phyloP scores from a whole-genome alignment of 1,140 invertebrate genomes.

The Saccostrea glomerata region DNA sequence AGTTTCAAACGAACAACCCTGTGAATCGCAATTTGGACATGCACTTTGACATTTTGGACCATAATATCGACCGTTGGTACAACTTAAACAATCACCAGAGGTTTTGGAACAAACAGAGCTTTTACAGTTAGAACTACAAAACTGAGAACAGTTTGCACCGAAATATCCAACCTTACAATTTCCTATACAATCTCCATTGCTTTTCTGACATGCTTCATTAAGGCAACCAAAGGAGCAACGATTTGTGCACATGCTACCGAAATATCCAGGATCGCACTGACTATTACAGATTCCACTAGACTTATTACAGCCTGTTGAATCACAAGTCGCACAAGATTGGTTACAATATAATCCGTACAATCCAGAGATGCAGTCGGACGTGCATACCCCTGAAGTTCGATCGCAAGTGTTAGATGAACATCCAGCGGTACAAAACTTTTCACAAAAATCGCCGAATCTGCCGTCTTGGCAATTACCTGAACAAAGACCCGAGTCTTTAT shows the following conservation, averaged over 20 bases:
- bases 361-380: conserved; percentile 53
- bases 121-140: conserved; percentile 30
- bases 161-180: conserved; percentile 39
- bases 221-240: conserved; percentile 32
- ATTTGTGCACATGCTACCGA: conserved; percentile 22
- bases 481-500: background rate
- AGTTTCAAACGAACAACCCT: conserved; percentile 46
- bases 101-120: background rate
- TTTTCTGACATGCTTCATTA: background rate
- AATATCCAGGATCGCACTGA: conserved; percentile 49
- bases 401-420: conserved; percentile 49
- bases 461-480: conserved; percentile 50
- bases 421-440: conserved; percentile 39
- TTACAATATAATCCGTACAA: conserved; percentile 51
- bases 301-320: conserved; percentile 45
- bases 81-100: conserved; percentile 15
- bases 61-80: conserved; percentile 22
- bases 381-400: conserved; percentile 52
- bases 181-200: conserved; percentile 30
- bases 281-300: conserved; percentile 51
- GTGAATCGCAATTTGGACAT: background rate
- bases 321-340: conserved; percentile 50
- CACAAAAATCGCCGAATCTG: conserved; percentile 46
- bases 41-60: conserved; percentile 16
- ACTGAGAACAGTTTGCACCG: conserved; percentile 20